Conservation (phyloP, 53 echinoderm and acorn worm species). For the Astropecten irregularis region DNA sequence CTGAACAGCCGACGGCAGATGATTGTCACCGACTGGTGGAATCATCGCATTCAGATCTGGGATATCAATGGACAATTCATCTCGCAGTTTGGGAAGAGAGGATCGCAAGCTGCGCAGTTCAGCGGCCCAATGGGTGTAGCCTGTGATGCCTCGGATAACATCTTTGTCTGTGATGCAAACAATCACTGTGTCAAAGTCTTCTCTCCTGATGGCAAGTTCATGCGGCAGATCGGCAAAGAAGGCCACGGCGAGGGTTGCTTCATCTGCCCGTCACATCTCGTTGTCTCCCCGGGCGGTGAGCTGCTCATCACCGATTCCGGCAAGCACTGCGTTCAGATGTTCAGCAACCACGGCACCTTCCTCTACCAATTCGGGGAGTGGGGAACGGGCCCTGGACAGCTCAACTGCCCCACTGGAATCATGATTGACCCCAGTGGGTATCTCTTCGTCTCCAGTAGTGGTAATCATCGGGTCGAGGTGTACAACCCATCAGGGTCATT, state of each 20-base stretch:
- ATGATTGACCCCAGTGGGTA: conserved; percentile 81
- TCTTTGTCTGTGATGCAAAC: conserved; percentile 92
- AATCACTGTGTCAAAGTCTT: conserved; percentile 91
- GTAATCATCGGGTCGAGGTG: conserved; percentile 92
- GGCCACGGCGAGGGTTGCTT: conserved; percentile 81
- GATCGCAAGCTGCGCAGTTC: conserved; percentile 56
- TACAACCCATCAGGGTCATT: conserved; percentile 94
- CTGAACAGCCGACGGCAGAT: conserved; percentile 68
- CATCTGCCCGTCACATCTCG: conserved; percentile 75
- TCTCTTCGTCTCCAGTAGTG: conserved; percentile 87
- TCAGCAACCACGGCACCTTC: conserved; percentile 85
- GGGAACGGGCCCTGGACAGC: conserved; percentile 91
- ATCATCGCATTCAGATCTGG: conserved; percentile 94
- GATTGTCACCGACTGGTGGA: conserved; percentile 86
- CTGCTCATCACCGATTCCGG: conserved; percentile 84
- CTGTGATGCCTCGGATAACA: conserved; percentile 76
- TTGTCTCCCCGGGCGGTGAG: conserved; percentile 79
- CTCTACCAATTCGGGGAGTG: conserved; percentile 91
- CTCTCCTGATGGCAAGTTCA: conserved; percentile 63
- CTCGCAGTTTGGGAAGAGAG: conserved; percentile 80
- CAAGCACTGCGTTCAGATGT: conserved; percentile 93
- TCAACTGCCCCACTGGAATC: conserved; percentile 94
- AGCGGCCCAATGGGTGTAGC: conserved; percentile 81
- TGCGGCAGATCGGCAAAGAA: conserved; percentile 81
- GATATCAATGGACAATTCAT: conserved; percentile 73